These are phyloP conservation scores for Loripinus fragilis DNA, from an alignment of 2,888 invertebrate species.

Conservation along the genomic window DNA sequence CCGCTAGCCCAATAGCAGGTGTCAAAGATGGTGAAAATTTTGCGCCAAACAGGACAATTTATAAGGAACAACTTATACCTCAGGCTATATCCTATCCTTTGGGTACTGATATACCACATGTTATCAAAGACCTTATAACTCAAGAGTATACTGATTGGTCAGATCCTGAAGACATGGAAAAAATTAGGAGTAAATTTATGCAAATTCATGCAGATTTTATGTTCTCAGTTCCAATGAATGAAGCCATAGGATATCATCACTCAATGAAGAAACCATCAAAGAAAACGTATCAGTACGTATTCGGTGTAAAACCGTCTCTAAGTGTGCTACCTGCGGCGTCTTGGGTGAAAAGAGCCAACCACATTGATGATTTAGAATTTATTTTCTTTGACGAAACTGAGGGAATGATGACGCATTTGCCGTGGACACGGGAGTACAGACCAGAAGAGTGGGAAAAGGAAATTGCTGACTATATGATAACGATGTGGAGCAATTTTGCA, in stretches of 20 bases:
- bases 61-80: slow-evolving; percentile 9
- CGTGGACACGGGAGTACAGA: slow-evolving; percentile 84
- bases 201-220: slow-evolving; percentile 31
- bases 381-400: slow-evolving; percentile 52
- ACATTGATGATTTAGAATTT: slow-evolving; percentile 70
- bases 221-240: slow-evolving; percentile 29
- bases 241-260: slow-evolving; percentile 23
- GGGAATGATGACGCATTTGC: slow-evolving; percentile 72
- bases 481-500: slow-evolving; percentile 85
- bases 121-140: not conserved
- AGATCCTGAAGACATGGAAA: slow-evolving; percentile 5
- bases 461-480: slow-evolving; percentile 93
- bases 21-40: not conserved
- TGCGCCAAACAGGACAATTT: slow-evolving; percentile 78
- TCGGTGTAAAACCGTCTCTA: slow-evolving; percentile 64
- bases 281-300: slow-evolving; percentile 37
- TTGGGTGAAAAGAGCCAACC: slow-evolving; percentile 74
- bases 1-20: no score
- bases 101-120: not conserved
- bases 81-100: not conserved
- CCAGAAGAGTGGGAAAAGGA: slow-evolving; percentile 89
- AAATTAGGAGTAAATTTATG: slow-evolving; percentile 19
- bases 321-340: slow-evolving; percentile 57
- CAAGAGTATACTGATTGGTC: slow-evolving; percentile 38
- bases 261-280: not conserved